Base-by-base conservation (phyloP, 2,888 invertebrate genomes). In the Pterostichus niger region DNA sequence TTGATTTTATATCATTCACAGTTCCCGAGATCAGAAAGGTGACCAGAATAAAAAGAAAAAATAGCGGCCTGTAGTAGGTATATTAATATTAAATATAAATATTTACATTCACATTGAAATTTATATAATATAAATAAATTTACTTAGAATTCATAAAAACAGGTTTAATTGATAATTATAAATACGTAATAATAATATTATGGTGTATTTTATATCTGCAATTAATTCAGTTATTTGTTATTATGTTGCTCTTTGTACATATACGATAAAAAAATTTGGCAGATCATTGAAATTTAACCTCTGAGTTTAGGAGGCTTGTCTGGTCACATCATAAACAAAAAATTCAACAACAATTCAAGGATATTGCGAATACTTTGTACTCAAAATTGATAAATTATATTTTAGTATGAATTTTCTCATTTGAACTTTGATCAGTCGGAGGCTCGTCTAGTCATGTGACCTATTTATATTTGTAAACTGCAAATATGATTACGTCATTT, bases 371-470 rank as follows among this genome's bases (percentile, higher is more conserved):
- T 40, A 40, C 68, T 71, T 71, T 71, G 68, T 7, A 71, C 44
- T 17, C 6, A 40, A 71, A 56, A 71, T 15, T 44, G 46, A 44
- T 68, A 68, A 68, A 35, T 46, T 44, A 44, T 71, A 44, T 71
- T 71, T 44, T 31, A 64, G 56, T 17, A 17, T 56, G 68, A 44
- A 64, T 15, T 71, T 44, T 11, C 10, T 11, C 10, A 4, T 44
- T 44, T 17, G 68, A 10, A 71, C 68, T 17, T 71, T 71, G 68
- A 44, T 64, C 35, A 33, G 6, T 5, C 40, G 68, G 68, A 71
- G 68, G 68, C 68, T 71, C 68, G 68, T 17, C 68, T 71, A 11
- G 24, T 71, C 68, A 71, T 44, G 24, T 71, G 68, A 71, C 44
- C 33, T n/a, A 13, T 11, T 31, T 64, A 13, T 64, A 64, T 64